phyloP scores from a whole-genome alignment of 2,888 invertebrate species.

The Agrochola litura region DNA sequence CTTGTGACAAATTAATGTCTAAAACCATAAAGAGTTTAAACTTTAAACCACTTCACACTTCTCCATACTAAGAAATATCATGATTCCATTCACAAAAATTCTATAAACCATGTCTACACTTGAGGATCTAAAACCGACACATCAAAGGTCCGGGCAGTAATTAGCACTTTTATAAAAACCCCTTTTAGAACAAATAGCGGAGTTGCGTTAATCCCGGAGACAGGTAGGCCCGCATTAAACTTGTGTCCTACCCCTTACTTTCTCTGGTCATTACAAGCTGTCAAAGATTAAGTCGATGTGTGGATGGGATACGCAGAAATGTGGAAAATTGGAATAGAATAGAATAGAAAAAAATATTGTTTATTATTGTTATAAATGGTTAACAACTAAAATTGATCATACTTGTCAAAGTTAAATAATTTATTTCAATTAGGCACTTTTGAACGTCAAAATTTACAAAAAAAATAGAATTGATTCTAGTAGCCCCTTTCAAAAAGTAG shows the following conservation, averaged over 20 bases:
- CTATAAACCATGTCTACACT: conserved; percentile 17
- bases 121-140: conserved; percentile 31
- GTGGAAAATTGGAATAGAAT: no score
- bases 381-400: no score
- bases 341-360: no score
- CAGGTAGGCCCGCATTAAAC: conserved; percentile 87
- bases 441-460: no score
- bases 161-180: conserved; percentile 83
- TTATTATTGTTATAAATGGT: no score
- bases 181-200: conserved; percentile 77
- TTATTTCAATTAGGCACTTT: no score
- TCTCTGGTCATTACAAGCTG: conserved; percentile 76
- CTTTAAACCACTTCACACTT: no score
- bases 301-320: neutral
- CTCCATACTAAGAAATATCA: neutral
- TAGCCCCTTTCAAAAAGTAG: no score
- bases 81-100: neutral
- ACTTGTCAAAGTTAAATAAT: no score
- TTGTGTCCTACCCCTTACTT: conserved; percentile 80
- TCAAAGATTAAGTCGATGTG: conserved; percentile 38
- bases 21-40: no score
- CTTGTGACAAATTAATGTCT: neutral
- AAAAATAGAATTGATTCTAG: no score
- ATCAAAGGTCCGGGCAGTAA: conserved; percentile 73
- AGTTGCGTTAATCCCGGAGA: conserved; percentile 79